phyloP scores from a whole-genome alignment of 2,888 invertebrate species.

The Parapristionchus giblindavisi region DNA sequence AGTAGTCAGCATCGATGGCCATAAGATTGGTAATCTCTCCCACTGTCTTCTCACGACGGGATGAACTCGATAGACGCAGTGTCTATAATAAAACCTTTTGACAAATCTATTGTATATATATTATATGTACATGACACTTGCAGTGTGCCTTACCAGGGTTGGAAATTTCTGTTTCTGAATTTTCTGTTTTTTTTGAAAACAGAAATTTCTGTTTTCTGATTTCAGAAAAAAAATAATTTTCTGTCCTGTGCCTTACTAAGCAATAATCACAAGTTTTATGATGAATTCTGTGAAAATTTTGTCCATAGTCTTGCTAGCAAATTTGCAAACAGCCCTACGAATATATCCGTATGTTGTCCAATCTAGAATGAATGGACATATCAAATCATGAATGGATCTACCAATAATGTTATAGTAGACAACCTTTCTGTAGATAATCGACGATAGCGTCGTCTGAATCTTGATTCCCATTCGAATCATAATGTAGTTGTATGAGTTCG shows the following conservation, averaged over 20 bases:
- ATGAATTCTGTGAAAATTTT: no score
- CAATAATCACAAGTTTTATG: no score
- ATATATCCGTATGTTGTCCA: not conserved
- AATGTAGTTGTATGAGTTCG: conserved; percentile 73
- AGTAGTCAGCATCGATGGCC: conserved; percentile 72
- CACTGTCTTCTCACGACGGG: conserved; percentile 72
- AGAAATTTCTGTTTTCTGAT: no score
- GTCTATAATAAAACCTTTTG: conserved; percentile 69
- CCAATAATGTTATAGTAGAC: not conserved
- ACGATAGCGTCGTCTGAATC: conserved; percentile 71
- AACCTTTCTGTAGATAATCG: conserved; percentile 73
- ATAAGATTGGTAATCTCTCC: conserved; percentile 75
- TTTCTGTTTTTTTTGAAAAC: no score
- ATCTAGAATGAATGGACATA: not conserved
- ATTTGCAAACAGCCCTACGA: no score
- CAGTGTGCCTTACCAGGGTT: no score
- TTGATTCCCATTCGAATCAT: conserved; percentile 72
- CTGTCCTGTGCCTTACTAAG: no score
- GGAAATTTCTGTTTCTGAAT: no score
- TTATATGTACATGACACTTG: not conserved
- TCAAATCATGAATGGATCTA: not conserved
- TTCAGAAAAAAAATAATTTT: no score
- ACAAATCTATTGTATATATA: not conserved
- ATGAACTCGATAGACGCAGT: conserved; percentile 71
- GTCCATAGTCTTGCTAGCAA: no score